These are phyloP conservation scores for Carassius gibelio DNA, from an alignment of 2,113 vertebrate species.

Conservation along the genomic window DNA sequence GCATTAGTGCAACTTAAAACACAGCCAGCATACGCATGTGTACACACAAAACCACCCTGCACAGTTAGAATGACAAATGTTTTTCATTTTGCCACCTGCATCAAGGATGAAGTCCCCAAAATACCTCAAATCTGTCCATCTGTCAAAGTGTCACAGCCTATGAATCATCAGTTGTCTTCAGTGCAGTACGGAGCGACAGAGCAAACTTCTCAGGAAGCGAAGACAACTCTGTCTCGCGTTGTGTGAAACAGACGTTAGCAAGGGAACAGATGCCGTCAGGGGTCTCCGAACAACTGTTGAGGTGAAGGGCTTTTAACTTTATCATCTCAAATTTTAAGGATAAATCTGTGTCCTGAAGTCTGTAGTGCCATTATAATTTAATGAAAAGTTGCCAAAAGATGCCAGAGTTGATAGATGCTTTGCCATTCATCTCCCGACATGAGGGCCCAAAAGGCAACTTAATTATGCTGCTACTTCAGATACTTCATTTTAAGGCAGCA, in stretches of 20 bases:
- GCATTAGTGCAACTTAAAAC: too few species aligned
- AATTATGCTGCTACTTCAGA: conserved; percentile 1
- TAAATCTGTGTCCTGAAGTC: neutral
- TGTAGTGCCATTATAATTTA: conserved; percentile 17
- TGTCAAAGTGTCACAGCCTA: conserved; percentile 76
- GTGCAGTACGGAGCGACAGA: conserved; percentile 52
- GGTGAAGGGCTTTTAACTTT: conserved; percentile 12
- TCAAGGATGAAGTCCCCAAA: conserved; percentile 73
- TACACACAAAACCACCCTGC: too few species aligned
- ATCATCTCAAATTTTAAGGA: conserved; percentile 7
- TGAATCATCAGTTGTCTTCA: conserved; percentile 71
- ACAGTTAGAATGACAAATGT: conserved; percentile 44
- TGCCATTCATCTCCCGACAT: neutral
- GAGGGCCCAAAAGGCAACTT: neutral
- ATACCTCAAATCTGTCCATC: conserved; percentile 69
- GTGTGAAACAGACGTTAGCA: conserved; percentile 44
- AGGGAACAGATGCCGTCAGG: conserved; percentile 44
- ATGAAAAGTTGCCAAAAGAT: conserved; percentile 15
- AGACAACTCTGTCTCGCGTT: conserved; percentile 43
- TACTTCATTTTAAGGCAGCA: neutral
- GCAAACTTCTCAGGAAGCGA: conserved; percentile 44
- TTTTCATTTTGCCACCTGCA: conserved; percentile 66
- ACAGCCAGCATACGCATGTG: too few species aligned
- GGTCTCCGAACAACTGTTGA: conserved; percentile 38
- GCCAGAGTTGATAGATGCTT: conserved; percentile 11